phyloP scores from a whole-genome alignment of 2,797 vertebrate species.

The Gephyroberyx darwinii region DNA sequence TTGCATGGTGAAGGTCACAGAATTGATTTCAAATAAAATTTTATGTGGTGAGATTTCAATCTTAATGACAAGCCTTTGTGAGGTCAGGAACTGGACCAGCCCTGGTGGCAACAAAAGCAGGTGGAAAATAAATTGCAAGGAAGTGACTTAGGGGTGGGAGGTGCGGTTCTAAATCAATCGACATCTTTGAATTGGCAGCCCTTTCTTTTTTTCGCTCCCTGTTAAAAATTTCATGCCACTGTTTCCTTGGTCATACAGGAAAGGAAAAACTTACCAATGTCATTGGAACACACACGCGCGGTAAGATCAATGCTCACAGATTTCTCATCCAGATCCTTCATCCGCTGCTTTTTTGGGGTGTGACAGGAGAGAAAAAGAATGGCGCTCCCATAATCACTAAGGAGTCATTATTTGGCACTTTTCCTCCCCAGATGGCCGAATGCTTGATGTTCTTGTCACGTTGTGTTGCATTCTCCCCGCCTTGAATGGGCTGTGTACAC shows the following conservation, averaged over 20 bases:
- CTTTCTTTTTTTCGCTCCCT: not conserved
- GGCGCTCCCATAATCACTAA: conserved; percentile 74
- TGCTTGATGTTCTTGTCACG: conserved; percentile 85
- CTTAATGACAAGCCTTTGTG: conserved; percentile 79
- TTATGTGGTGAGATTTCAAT: conserved; percentile 81
- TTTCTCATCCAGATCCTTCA: conserved; percentile 43
- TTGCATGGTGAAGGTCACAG: conserved; percentile 78
- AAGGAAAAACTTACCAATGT: conserved; percentile 39
- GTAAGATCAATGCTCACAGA: conserved; percentile 50
- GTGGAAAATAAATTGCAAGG: conserved; percentile 65
- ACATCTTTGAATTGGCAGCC: conserved; percentile 31
- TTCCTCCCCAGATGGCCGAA: conserved; percentile 80
- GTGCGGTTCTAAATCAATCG: conserved; percentile 56
- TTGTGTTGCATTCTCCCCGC: conserved; percentile 81
- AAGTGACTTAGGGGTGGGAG: conserved; percentile 41
- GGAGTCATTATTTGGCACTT: conserved; percentile 79
- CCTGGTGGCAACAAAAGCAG: conserved; percentile 72
- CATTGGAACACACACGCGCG: conserved; percentile 45
- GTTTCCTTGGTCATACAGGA: conserved; percentile 38
- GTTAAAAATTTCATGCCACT: conserved; percentile 17
- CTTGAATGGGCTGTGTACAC: conserved; percentile 84
- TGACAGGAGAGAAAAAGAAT: conserved; percentile 70
- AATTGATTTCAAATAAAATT: conserved; percentile 83
- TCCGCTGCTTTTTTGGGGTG: conserved; percentile 52
- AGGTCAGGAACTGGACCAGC: conserved; percentile 67